phyloP scores from a whole-genome alignment of 2,888 invertebrate genomes.

The Digitonthophagus gazella region DNA sequence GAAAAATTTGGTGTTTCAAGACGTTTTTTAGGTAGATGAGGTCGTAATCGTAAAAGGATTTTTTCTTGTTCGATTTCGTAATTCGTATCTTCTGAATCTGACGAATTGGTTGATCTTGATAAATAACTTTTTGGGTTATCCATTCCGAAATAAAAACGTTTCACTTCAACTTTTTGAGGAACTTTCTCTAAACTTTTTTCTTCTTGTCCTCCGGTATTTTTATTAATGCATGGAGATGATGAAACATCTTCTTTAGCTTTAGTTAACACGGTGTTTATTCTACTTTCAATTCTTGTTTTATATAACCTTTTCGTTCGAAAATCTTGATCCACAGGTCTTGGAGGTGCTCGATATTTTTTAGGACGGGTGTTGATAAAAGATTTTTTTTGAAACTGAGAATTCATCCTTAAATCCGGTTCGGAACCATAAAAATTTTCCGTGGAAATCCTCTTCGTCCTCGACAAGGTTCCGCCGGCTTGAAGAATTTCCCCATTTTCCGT shows the following conservation, averaged over 20 bases:
- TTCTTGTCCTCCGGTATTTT: too few species aligned
- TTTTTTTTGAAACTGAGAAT: constrained; percentile 52
- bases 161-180: constrained; percentile 52
- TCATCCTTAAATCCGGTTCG: constrained; percentile 65
- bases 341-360: constrained; percentile 77
- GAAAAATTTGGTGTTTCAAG: constrained; percentile 77
- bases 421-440: constrained; percentile 53
- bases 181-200: constrained; percentile 37
- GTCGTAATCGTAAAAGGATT: constrained; percentile 71
- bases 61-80: constrained; percentile 54
- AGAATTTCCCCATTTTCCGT: constrained; percentile 83
- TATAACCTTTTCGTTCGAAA: constrained; percentile 61
- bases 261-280: constrained; percentile 57
- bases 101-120: constrained; percentile 44
- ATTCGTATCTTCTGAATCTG: constrained; percentile 51
- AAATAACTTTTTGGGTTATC: constrained; percentile 49
- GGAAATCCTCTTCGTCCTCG: constrained; percentile 56
- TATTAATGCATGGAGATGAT: too few species aligned
- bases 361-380: constrained; percentile 51
- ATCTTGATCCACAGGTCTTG: constrained; percentile 52
- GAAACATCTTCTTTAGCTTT: too few species aligned
- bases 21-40: constrained; percentile 77
- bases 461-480: constrained; percentile 80
- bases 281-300: constrained; percentile 70
- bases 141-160: constrained; percentile 80